Base-by-base conservation (phyloP, 2,113 vertebrate species). In the Takifugu flavidus region DNA sequence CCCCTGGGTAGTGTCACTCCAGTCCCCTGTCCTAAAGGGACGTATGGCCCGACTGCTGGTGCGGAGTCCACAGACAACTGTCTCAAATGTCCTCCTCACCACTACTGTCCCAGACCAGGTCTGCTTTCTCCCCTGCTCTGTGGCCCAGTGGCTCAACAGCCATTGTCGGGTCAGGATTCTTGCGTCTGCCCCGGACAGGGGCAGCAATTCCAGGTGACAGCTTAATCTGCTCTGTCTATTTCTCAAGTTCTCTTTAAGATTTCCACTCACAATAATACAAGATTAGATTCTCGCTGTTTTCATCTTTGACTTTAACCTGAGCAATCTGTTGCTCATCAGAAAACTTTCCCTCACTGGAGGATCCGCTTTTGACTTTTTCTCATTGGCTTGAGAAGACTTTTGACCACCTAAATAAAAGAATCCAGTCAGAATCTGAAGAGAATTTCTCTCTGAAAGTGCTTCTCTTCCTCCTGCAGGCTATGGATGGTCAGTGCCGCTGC, bases 121-220 rank as follows among this genome's bases (percentile, higher is more conserved):
- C 87, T 94, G 58, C 6, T 68, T 1, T 81, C 89, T 0, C 89
- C 92, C 0, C 69, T 93, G 2, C 86, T 93, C 0, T 97, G 95
- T 7, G 95, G 93, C 7, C 85, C 91, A 0, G 59, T 74, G 60
- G 93, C 95, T 3, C 79, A n/a, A 2, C 96, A 98, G 82, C 92
- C 86, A 0, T 78, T 87, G 0, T 75, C 92, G 27, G 93, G 93
- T 8, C 93, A 94, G 66, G 77, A 82, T 12, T 87, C 68, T 0
- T 96, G 95, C 2, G 6, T 83, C 58, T 98, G 95, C 52, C 75
- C 20, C 0, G 86, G 83, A 39, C 77, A 83, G 10, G 91, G 91
- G 0, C 88, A 86, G 27, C 80, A 80, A 8, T 98, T 97, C 73
- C 95, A 97, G 94, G 95, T 98, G 82, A 51, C 27, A 42, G 20